Evolutionary conservation across 2,113 vertebrate species (phyloP).

Genomic region (Gambusia affinis): DNA sequence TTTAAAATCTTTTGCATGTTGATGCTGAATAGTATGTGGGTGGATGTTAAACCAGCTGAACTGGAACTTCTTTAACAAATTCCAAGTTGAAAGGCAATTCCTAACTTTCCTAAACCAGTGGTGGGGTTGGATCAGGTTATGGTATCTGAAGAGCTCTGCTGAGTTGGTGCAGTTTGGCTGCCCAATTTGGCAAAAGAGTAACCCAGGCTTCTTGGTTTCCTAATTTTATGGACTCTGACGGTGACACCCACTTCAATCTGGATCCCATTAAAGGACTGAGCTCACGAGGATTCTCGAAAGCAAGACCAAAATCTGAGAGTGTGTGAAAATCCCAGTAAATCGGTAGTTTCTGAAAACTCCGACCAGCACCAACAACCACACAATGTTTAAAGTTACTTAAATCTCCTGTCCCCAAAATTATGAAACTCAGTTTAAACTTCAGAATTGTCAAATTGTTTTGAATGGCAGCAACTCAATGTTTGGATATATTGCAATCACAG

Average conservation of each 20-base stretch:
- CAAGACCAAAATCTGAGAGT: slow-evolving; percentile 31
- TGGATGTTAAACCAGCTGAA: not conserved
- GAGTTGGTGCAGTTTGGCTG: slow-evolving; percentile 52
- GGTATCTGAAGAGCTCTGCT: slow-evolving; percentile 50
- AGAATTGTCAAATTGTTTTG: too few relatives aligned
- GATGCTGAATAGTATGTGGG: slow-evolving; percentile 9
- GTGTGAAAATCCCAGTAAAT: too few relatives aligned
- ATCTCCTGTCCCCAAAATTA: not conserved
- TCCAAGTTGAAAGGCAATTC: slow-evolving; percentile 4
- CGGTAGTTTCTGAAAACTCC: too few relatives aligned
- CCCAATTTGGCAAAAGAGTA: slow-evolving; percentile 64
- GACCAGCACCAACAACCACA: too few relatives aligned
- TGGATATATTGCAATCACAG: not conserved
- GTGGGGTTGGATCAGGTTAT: slow-evolving; percentile 39
- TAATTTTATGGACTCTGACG: slow-evolving; percentile 76
- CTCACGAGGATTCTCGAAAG: slow-evolving; percentile 76
- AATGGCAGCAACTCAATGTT: too few relatives aligned
- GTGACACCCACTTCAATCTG: slow-evolving; percentile 84
- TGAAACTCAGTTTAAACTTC: not conserved
- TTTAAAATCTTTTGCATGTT: slow-evolving; percentile 2
- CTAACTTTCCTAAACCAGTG: slow-evolving; percentile 10
- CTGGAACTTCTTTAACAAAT: not conserved
- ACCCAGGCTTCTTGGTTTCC: slow-evolving; percentile 44
- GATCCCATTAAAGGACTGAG: slow-evolving; percentile 84
- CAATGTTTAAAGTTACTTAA: not conserved